Evolutionary conservation across 2,888 invertebrate species (phyloP).

Genomic region (Drosophila limbata): DNA sequence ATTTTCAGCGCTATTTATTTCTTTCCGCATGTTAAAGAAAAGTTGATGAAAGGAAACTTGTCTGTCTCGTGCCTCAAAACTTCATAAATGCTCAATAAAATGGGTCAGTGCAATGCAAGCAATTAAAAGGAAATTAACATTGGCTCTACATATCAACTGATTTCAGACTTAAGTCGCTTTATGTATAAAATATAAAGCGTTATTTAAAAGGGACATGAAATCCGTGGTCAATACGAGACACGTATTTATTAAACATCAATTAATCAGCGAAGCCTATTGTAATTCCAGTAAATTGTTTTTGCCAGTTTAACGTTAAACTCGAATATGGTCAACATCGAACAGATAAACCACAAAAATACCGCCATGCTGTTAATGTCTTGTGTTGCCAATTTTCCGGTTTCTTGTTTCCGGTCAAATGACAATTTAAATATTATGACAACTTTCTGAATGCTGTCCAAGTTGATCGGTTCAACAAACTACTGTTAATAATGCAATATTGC

Average conservation of each 20-base stretch:
- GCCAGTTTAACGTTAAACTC: conserved; percentile 44
- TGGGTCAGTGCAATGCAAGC: conserved; percentile 1
- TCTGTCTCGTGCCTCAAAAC: not conserved
- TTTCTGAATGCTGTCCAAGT: not conserved
- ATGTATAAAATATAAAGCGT: conserved; percentile 43
- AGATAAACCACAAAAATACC: conserved; percentile 41
- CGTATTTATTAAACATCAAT: conserved; percentile 57
- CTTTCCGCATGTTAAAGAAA: not conserved
- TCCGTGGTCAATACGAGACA: conserved; percentile 49
- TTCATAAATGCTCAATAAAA: not conserved
- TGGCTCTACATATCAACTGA: conserved; percentile 38
- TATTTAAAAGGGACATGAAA: conserved; percentile 48
- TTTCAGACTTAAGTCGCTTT: conserved; percentile 61
- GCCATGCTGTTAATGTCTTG: conserved; percentile 44
- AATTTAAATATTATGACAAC: conserved; percentile 12
- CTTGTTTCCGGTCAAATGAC: conserved; percentile 2
- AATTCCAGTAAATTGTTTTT: conserved; percentile 42
- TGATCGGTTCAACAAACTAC: not conserved
- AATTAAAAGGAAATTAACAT: conserved; percentile 32
- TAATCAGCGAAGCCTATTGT: conserved; percentile 30
- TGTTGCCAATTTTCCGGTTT: not conserved
- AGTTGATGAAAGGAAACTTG: not conserved
- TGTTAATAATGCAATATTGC: not conserved
- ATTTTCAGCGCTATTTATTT: not conserved
- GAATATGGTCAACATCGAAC: conserved; percentile 32